Evolutionary conservation across 2,888 invertebrate genomes (phyloP), one percentile per base, ranked within the genome.

Genomic region (Macroteleia sp.): DNA sequence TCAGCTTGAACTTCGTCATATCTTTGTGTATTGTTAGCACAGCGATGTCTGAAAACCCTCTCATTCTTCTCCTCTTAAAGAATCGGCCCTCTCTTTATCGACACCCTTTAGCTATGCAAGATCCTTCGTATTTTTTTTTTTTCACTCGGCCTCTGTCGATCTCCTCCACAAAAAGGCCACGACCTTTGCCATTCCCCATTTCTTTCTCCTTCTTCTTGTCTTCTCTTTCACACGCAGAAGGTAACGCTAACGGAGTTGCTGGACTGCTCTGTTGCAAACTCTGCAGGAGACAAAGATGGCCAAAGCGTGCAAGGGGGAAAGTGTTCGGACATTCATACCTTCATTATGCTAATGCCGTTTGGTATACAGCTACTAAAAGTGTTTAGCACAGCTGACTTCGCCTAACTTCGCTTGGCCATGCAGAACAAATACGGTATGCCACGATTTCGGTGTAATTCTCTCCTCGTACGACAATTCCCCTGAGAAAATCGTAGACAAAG

Each of bases 271-370:
- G 57, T 52, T 73, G 75, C 77, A 75, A 50, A 64, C 57, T 81
- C 80, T 82, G 85, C 82, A 81, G 61, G 69, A 48, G 83, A 81
- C 74, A 80, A 54, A 50, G 64, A 57, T 22, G 46, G 67, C 56
- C 32, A 62, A 41, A 48, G 76, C 75, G 82, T 71, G 70, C 50
- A 44, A 62, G 62, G 28, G 34, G 71, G 46, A 30, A 46, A 42
- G 44, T 46, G 34, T 59, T 71, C 71, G 61, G 61, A 61, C 71
- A 61, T 71, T 71, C 71, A 79, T 83, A 77, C 83, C 82, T 88
- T 89, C 90, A 88, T 90, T 90, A 90, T 90, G 90, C 87, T 89
- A 89, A 89, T 89, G 83, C 79, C 82, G 50, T 64, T 59, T 57
- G 80, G 82, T 83, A 10, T 22, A 41, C 62, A 54, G 85, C 83